phyloP scores from a whole-genome alignment of 1,140 invertebrate species.

The Ceratoteleas bidentatus region DNA sequence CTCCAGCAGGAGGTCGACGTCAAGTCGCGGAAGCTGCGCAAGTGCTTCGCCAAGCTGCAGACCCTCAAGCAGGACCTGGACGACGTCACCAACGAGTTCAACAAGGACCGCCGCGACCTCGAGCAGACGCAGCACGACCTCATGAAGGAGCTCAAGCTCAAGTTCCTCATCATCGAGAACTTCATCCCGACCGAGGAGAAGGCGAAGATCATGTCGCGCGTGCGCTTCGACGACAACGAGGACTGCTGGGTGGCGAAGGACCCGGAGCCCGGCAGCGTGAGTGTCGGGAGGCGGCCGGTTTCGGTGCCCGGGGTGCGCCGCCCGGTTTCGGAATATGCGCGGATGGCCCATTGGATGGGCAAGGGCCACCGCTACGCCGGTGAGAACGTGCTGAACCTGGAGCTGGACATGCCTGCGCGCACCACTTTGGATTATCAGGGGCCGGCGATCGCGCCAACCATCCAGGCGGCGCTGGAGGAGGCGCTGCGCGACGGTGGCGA shows the following conservation, averaged over 20 bases:
- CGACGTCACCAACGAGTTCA: constrained; percentile 92
- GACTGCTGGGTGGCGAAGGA: constrained; percentile 88
- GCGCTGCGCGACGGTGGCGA: constrained; percentile 88
- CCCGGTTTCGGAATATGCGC: constrained; percentile 88
- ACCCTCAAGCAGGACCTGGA: constrained; percentile 87
- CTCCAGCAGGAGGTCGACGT: constrained; percentile 96
- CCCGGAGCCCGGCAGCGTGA: constrained; percentile 76
- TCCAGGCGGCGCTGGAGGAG: constrained; percentile 88
- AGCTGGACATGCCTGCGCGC: constrained; percentile 89
- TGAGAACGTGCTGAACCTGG: constrained; percentile 92
- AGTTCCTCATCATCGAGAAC: constrained; percentile 96
- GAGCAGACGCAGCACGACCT: constrained; percentile 91
- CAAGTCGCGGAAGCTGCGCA: constrained; percentile 92
- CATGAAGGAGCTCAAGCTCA: constrained; percentile 88
- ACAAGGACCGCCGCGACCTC: constrained; percentile 89
- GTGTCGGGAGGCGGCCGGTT: constrained; percentile 83
- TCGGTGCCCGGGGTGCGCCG: constrained; percentile 85
- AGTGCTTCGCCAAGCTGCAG: constrained; percentile 77
- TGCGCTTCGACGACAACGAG: constrained; percentile 93
- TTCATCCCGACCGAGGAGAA: constrained; percentile 97
- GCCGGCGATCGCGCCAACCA: constrained; percentile 86
- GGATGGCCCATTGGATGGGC: constrained; percentile 83
- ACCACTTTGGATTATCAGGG: constrained; percentile 91
- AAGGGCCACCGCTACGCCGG: constrained; percentile 85
- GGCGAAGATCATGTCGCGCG: constrained; percentile 88